Percentiles rank a stretch among this genome's conserved stretches.
These are phyloP conservation scores for Spialia ferax DNA, from an alignment of 2,888 invertebrate species.

Conservation along the genomic window DNA sequence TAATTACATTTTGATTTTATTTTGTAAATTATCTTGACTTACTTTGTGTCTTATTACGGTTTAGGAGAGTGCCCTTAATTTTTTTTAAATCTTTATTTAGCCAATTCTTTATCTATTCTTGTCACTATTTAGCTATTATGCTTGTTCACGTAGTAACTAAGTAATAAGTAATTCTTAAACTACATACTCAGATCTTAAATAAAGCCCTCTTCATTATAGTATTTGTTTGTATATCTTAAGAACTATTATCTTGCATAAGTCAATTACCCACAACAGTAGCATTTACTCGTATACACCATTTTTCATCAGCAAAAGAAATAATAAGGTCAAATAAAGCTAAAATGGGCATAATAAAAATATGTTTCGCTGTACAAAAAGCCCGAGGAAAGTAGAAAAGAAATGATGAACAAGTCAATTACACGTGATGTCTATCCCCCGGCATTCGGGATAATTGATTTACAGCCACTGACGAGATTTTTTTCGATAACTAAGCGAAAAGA, in stretches of 20 bases:
- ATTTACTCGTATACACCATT: background rate
- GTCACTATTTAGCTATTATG: no score
- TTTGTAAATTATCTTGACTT: background rate
- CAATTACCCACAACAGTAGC: background rate
- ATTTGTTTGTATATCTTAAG: background rate
- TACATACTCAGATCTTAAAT: no score
- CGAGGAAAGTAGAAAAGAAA: conserved; percentile 52
- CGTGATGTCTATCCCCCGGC: conserved; percentile 58
- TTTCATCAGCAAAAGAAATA: conserved; percentile 4
- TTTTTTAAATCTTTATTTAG: background rate
- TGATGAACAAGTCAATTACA: conserved; percentile 66
- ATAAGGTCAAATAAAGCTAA: conserved; percentile 8
- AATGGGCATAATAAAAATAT: conserved; percentile 24
- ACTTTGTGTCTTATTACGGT: background rate
- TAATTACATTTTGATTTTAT: conserved; percentile 9
- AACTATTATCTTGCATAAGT: background rate
- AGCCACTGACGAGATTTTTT: conserved; percentile 67
- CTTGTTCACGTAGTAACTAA: no score
- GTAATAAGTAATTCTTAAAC: no score
- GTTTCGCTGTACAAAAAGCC: conserved; percentile 40
- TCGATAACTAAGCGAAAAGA: conserved; percentile 62
- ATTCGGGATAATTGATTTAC: conserved; percentile 66
- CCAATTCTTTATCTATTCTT: no score
- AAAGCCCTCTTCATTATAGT: no score
- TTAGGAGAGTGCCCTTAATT: background rate